Evolutionary conservation across 1,140 invertebrate species (phyloP).

Genomic region (Bombus affinis): DNA sequence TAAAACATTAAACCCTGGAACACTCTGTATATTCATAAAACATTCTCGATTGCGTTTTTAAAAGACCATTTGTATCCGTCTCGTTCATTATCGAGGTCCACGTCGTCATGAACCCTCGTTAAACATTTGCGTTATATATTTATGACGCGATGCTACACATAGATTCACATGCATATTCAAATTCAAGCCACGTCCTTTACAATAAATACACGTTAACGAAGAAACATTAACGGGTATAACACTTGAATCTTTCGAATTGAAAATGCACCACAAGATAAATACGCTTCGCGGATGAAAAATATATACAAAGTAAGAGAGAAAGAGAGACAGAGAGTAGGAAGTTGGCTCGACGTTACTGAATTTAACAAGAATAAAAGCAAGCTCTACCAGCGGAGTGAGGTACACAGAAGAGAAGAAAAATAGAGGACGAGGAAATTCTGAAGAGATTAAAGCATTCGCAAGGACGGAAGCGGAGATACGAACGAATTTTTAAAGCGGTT

Average conservation of each 20-base stretch:
- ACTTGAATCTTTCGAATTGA: conserved; percentile 1
- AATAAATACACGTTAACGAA: too few relatives aligned
- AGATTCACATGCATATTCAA: background rate
- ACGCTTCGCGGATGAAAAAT: background rate
- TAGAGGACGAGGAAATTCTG: background rate
- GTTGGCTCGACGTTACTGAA: background rate
- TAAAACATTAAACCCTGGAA: background rate
- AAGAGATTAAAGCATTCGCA: conserved; percentile 1
- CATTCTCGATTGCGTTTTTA: conserved; percentile 6
- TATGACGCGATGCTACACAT: background rate
- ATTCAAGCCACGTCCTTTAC: background rate
- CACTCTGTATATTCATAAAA: background rate
- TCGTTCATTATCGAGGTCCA: background rate
- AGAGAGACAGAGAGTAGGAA: background rate
- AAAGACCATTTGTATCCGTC: background rate
- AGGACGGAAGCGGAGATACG: background rate
- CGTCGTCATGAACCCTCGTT: background rate
- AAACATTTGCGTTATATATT: conserved; percentile 4
- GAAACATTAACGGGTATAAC: background rate
- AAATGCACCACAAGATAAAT: background rate
- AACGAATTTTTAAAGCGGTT: conserved; percentile 17
- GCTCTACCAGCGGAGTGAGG: background rate
- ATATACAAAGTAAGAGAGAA: background rate
- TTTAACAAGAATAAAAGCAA: conserved; percentile 1
- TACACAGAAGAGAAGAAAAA: background rate